Percentiles rank a stretch among this genome's conserved stretches.
Evolutionary conservation across 2,888 invertebrate genomes (phyloP).

Genomic region (Thereva nobilitata): DNA sequence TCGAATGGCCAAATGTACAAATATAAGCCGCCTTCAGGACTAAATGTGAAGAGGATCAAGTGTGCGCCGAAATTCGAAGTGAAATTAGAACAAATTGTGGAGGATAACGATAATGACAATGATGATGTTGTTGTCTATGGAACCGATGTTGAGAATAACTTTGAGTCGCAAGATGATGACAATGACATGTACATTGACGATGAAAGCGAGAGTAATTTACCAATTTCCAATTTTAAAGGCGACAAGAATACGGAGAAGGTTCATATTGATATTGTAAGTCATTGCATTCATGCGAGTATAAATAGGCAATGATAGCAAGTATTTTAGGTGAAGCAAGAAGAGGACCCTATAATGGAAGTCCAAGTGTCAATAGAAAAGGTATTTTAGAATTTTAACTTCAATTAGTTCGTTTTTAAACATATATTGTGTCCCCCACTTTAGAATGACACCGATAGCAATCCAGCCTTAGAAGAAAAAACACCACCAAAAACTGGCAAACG

Average conservation of each 20-base stretch:
- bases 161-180: conserved; percentile 17
- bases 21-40: conserved; percentile 40
- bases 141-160: background rate
- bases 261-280: no score
- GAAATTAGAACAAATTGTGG: conserved; percentile 8
- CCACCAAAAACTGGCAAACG: conserved; percentile 11
- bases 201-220: no score
- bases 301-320: background rate
- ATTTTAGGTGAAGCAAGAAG: background rate
- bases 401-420: no score
- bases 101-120: conserved; percentile 10
- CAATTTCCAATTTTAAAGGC: no score
- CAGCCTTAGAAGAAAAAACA: background rate
- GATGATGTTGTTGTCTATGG: conserved; percentile 4
- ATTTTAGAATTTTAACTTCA: no score
- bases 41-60: conserved; percentile 39
- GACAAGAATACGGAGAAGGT: no score
- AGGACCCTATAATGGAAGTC: background rate
- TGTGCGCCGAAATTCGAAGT: conserved; percentile 23
- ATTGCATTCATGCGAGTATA: no score
- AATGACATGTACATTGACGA: background rate
- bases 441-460: background rate
- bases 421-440: background rate
- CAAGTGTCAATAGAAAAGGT: background rate
- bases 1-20: conserved; percentile 35